Conservation (phyloP, 2,888 invertebrate genomes). For the Sinohyriopsis cumingii region DNA sequence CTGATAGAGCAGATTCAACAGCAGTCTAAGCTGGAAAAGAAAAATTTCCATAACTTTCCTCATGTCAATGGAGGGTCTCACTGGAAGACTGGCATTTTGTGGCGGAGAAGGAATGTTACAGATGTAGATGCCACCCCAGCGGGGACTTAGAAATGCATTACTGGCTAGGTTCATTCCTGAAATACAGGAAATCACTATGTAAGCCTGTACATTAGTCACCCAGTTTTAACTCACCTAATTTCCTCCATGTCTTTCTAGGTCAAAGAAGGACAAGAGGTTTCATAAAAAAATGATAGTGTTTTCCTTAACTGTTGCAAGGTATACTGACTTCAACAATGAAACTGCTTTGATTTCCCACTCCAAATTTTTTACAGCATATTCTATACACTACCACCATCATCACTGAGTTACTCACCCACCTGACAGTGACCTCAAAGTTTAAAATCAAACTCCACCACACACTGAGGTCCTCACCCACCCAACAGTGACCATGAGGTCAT, state of each 20-base stretch:
- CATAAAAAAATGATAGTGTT: not conserved
- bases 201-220: not conserved
- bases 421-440: too few relatives aligned
- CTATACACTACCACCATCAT: too few relatives aligned
- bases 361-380: too few relatives aligned
- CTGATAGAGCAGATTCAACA: constrained; percentile 77
- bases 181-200: constrained; percentile 5
- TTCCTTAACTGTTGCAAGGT: too few relatives aligned
- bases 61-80: constrained; percentile 73
- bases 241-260: not conserved
- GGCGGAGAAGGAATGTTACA: constrained; percentile 68
- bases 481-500: too few relatives aligned
- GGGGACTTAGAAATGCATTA: constrained; percentile 73
- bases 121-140: constrained; percentile 93
- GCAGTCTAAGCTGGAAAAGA: constrained; percentile 81
- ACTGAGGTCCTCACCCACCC: too few relatives aligned
- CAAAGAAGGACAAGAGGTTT: not conserved
- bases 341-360: too few relatives aligned
- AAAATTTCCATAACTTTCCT: constrained; percentile 84
- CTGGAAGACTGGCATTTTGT: constrained; percentile 43
- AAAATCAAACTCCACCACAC: too few relatives aligned
- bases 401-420: too few relatives aligned
- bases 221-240: not conserved
- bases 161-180: constrained; percentile 60
- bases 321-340: too few relatives aligned